Conservation (phyloP, 2,888 invertebrate species). For the Trichopria drosophilae region DNA sequence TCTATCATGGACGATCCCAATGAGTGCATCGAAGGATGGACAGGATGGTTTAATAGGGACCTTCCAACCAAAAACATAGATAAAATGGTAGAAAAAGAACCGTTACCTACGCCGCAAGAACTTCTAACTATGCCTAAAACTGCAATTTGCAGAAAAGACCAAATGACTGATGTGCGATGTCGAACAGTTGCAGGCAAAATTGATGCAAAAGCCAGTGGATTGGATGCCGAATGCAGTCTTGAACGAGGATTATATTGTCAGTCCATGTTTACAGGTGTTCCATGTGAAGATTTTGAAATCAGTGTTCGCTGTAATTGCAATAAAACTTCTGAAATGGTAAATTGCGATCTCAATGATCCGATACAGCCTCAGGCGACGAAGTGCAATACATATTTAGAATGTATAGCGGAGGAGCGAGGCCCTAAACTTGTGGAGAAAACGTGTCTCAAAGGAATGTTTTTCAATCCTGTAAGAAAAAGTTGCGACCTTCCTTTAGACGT, state of each 20-base stretch:
- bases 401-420: slow-evolving; percentile 60
- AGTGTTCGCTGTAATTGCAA: slow-evolving; percentile 72
- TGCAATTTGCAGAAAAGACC: slow-evolving; percentile 65
- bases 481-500: slow-evolving; percentile 71
- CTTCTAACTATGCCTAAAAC: slow-evolving; percentile 59
- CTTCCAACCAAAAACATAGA: slow-evolving; percentile 53
- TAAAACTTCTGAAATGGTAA: slow-evolving; percentile 3
- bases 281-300: slow-evolving; percentile 83
- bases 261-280: slow-evolving; percentile 45
- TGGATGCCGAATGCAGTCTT: slow-evolving; percentile 76
- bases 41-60: slow-evolving; percentile 74
- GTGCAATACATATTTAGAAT: slow-evolving; percentile 73
- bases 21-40: slow-evolving; percentile 75
- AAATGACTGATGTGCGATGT: slow-evolving; percentile 76
- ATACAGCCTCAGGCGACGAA: slow-evolving; percentile 67
- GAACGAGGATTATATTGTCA: slow-evolving; percentile 73
- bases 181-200: slow-evolving; percentile 71
- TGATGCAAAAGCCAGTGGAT: slow-evolving; percentile 71
- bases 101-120: slow-evolving; percentile 62
- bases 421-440: slow-evolving; percentile 65
- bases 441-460: slow-evolving; percentile 69
- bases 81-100: slow-evolving; percentile 63
- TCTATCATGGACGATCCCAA: slow-evolving; percentile 53
- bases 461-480: slow-evolving; percentile 66
- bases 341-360: slow-evolving; percentile 60